Base-by-base conservation (phyloP, 2,888 invertebrate genomes). In the Stenoptilia bipunctidactyla region DNA sequence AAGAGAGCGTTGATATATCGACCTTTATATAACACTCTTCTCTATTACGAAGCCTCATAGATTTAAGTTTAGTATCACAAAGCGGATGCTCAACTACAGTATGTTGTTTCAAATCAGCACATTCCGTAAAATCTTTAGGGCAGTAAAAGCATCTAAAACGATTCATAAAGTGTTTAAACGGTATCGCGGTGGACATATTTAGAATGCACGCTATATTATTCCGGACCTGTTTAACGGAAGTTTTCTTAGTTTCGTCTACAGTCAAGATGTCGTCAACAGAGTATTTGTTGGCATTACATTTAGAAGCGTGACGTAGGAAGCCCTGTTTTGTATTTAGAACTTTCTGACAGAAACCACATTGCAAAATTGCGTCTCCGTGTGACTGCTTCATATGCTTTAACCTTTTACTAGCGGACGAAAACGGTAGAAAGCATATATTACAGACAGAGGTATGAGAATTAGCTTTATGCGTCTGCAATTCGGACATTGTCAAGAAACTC, bases 91-190 rank as follows among this genome's bases (percentile, higher is more conserved):
- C 65, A 0, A 44, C 45, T 1, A 55, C 44, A 0, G 75, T 70
- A 36, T 82, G 82, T 4, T 65, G 53, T 45, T 61, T 72, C 1
- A 82, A 54, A 37, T 62, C 61, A 1, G 67, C 60, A 38, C 74
- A 71, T 10, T 65, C 61, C 0, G 46, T 49, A 37, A 74, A 82
- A 34, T 75, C 69, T 56, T 66, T 64, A 0, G 74, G 50, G 42
- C 82, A 82, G 43, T 75, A 82, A 40, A 79, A 82, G 45, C 80
- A 82, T 15, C 72, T 49, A 37, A 79, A 75, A 38, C 60, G 63
- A 41, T 63, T 69, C 56, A 69, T 62, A 42, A 59, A 74, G 49
- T 60, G 67, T 44, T 76, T 80, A 37, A 80, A 80, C 0, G 80
- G 80, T 12, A 79, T 47, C 1, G 68, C 72, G 0, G 72, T 73